Evolutionary conservation across 1,140 invertebrate genomes (phyloP).

Genomic region (Drosophila kikkawai): DNA sequence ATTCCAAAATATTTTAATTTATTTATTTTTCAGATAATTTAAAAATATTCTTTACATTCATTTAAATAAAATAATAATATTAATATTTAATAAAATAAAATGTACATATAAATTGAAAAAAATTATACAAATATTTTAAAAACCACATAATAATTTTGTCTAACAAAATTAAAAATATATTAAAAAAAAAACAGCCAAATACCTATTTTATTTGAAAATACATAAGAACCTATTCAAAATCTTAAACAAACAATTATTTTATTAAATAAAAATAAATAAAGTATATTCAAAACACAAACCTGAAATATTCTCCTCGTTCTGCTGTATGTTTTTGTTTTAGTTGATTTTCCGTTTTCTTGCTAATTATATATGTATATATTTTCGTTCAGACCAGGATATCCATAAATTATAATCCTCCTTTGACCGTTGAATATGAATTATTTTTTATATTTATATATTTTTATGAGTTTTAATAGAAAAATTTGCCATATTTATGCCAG

Average conservation of each 20-base stretch:
- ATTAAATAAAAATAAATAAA: not conserved
- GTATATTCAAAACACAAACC: not conserved
- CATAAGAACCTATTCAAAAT: not conserved
- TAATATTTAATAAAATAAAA: no score
- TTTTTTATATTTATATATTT: conserved; percentile 1
- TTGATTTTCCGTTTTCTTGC: not conserved
- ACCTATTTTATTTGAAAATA: no score
- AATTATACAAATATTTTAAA: no score
- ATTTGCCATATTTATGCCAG: conserved; percentile 26
- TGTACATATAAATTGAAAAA: no score
- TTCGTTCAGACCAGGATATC: conserved; percentile 5
- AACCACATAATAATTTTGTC: no score
- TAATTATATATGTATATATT: conserved; percentile 14
- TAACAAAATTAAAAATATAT: no score
- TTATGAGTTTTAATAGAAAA: conserved; percentile 10
- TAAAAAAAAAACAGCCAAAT: no score
- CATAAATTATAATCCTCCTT: conserved; percentile 6
- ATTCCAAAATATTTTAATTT: no score
- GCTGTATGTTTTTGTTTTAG: not conserved
- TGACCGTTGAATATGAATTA: conserved; percentile 15
- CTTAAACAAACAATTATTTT: not conserved
- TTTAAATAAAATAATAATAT: no score
- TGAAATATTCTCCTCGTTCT: not conserved
- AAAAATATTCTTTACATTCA: no score
- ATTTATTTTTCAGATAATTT: no score